Percentiles rank a stretch among this genome's conserved stretches.
Evolutionary conservation across 2,888 invertebrate genomes (phyloP).

Genomic region (Anagyrus pseudococci): DNA sequence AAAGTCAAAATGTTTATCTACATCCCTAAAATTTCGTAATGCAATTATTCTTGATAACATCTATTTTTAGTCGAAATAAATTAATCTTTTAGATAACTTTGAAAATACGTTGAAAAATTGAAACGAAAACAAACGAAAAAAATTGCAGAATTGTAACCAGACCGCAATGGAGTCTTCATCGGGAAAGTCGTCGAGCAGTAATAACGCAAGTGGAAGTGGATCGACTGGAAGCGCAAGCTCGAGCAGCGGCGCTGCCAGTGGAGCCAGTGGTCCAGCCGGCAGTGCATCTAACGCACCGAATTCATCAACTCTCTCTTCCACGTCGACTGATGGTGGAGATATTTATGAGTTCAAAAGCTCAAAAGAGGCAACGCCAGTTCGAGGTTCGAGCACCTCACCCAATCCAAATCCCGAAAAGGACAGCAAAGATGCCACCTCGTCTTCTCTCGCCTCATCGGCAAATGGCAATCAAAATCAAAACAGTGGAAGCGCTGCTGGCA

Average conservation of each 20-base stretch:
- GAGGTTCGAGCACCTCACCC: slow-evolving; percentile 60
- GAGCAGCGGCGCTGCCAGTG: slow-evolving; percentile 17
- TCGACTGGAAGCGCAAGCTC: slow-evolving; percentile 44
- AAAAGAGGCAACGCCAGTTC: slow-evolving; percentile 62
- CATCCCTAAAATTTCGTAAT: no score
- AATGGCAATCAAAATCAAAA: slow-evolving; percentile 34
- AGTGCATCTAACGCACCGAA: slow-evolving; percentile 37
- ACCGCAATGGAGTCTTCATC: slow-evolving; percentile 26
- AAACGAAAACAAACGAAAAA: neutral
- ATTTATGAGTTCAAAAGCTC: slow-evolving; percentile 69
- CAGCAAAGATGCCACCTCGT: slow-evolving; percentile 50
- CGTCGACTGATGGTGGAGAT: slow-evolving; percentile 61
- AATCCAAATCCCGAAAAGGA: slow-evolving; percentile 59
- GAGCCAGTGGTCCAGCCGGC: slow-evolving; percentile 40
- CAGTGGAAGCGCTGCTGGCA: slow-evolving; percentile 16
- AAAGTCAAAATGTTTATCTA: no score
- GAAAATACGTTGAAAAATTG: no score
- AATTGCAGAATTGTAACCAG: slow-evolving; percentile 37
- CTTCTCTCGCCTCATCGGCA: neutral
- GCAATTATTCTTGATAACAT: no score
- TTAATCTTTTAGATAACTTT: no score
- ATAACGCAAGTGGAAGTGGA: slow-evolving; percentile 51
- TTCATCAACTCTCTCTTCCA: slow-evolving; percentile 30
- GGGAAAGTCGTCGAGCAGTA: slow-evolving; percentile 24
- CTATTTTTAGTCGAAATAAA: no score